Conservation (phyloP, 2,113 vertebrate genomes). For the Tenebrosternarchus preto region DNA sequence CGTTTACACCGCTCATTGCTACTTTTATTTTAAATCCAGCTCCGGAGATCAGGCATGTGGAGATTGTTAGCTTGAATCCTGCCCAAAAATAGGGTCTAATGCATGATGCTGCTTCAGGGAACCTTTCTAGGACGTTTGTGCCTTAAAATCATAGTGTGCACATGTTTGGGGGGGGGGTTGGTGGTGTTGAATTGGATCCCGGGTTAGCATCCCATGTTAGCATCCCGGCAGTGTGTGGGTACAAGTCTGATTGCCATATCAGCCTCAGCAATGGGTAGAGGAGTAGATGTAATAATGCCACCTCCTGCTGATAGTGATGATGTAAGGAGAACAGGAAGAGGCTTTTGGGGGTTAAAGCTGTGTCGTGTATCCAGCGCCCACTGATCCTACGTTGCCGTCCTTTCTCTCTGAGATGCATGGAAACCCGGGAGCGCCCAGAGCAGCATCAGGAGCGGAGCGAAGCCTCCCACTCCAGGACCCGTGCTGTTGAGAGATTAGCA, state of each 20-base stretch:
- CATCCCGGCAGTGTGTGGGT: neutral
- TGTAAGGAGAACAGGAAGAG: neutral
- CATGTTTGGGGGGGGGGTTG: neutral
- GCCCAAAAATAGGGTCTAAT: neutral
- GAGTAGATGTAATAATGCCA: neutral
- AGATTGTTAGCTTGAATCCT: neutral
- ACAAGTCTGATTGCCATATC: neutral
- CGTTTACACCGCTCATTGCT: neutral
- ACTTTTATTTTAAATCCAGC: slow-evolving; percentile 16
- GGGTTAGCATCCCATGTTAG: neutral
- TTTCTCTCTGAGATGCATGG: neutral
- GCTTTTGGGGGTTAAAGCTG: neutral
- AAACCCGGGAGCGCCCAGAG: neutral
- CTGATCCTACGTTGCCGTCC: neutral
- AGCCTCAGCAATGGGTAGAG: neutral
- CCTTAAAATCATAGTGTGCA: neutral
- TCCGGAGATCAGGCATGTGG: neutral
- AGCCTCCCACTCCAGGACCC: neutral
- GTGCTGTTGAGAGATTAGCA: slow-evolving; percentile 17
- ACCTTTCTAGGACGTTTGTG: neutral
- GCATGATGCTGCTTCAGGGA: neutral
- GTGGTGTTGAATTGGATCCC: neutral
- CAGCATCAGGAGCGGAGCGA: neutral
- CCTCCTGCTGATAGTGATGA: neutral
- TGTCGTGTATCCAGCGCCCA: neutral